A percentile compares a stretch with the other conserved stretches of the same genome.
These are phyloP conservation scores for Zhengitettix transpicula DNA, from an alignment of 2,888 invertebrate species.

Conservation along the genomic window DNA sequence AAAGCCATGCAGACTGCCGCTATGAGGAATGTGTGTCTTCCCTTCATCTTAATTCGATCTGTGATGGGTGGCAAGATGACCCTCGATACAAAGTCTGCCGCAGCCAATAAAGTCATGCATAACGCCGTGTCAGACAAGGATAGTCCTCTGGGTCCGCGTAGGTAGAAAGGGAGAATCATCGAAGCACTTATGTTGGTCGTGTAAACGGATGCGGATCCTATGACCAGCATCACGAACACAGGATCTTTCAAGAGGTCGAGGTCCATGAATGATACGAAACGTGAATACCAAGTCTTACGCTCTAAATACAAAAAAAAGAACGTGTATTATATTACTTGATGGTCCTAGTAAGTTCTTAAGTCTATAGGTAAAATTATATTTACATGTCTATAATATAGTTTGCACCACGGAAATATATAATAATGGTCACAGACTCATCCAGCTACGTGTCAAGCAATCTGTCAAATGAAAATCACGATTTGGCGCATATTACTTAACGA, in stretches of 20 bases:
- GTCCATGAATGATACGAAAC: constrained; percentile 36
- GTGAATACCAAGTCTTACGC: constrained; percentile 14
- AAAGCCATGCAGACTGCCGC: constrained; percentile 41
- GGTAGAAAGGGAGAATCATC: constrained; percentile 49
- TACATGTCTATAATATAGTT: too few relatives aligned
- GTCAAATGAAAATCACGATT: too few relatives aligned
- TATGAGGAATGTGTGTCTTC: constrained; percentile 42
- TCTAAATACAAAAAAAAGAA: too few relatives aligned
- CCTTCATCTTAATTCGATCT: constrained; percentile 40
- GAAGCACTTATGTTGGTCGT: constrained; percentile 53
- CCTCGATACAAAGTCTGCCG: constrained; percentile 44
- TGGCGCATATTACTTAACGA: too few relatives aligned
- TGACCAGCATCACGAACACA: constrained; percentile 45
- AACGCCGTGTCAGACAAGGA: constrained; percentile 38
- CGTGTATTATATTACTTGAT: too few relatives aligned
- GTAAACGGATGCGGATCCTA: constrained; percentile 48
- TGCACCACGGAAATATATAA: too few relatives aligned
- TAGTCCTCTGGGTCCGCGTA: constrained; percentile 29
- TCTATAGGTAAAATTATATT: too few relatives aligned
- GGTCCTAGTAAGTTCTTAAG: too few relatives aligned
- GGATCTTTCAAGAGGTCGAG: constrained; percentile 43
- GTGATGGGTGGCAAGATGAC: constrained; percentile 44
- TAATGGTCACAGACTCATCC: too few relatives aligned
- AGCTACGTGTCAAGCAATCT: too few relatives aligned
- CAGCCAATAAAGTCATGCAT: constrained; percentile 54